Percentiles rank a stretch among this genome's conserved stretches.
These are phyloP conservation scores for Drosophila seclusa DNA, from an alignment of 2,888 invertebrate genomes.

Conservation along the genomic window DNA sequence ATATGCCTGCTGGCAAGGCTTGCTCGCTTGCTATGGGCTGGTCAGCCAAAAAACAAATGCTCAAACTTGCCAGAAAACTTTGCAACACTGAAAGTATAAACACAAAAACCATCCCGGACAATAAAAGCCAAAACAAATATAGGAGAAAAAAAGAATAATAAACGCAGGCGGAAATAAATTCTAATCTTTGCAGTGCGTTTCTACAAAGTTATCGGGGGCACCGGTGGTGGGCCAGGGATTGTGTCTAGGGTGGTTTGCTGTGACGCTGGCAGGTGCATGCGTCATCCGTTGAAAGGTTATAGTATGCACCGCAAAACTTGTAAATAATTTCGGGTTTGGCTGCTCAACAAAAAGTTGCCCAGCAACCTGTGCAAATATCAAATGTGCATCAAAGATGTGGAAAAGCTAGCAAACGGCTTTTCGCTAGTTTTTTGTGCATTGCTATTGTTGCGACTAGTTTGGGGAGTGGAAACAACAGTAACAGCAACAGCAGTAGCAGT, in stretches of 20 bases:
- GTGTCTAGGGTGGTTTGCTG: background rate
- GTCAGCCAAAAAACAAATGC: slow-evolving; percentile 40
- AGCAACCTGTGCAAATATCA: slow-evolving; percentile 75
- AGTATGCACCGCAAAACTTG: slow-evolving; percentile 64
- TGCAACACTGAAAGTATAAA: slow-evolving; percentile 39
- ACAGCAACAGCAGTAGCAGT: slow-evolving; percentile 15
- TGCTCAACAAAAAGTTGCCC: slow-evolving; percentile 56
- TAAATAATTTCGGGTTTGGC: slow-evolving; percentile 76
- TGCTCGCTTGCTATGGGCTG: slow-evolving; percentile 14
- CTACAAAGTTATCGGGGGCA: slow-evolving; percentile 11
- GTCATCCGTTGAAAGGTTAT: slow-evolving; percentile 71
- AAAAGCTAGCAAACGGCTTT: slow-evolving; percentile 49
- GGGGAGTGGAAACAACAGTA: slow-evolving; percentile 48
- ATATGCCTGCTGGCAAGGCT: background rate
- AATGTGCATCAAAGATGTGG: slow-evolving; percentile 71
- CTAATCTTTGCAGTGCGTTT: slow-evolving; percentile 53
- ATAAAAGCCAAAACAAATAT: slow-evolving; percentile 24
- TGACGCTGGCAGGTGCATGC: slow-evolving; percentile 63
- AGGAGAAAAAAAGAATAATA: background rate
- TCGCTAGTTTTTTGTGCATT: slow-evolving; percentile 2
- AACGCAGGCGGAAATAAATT: slow-evolving; percentile 53
- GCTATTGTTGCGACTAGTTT: slow-evolving; percentile 12
- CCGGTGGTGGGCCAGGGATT: background rate
- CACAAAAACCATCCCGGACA: slow-evolving; percentile 5
- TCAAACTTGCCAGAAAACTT: slow-evolving; percentile 47